These are phyloP conservation scores for Vidua macroura DNA, from an alignment of 2,113 vertebrate genomes.

Conservation along the genomic window DNA sequence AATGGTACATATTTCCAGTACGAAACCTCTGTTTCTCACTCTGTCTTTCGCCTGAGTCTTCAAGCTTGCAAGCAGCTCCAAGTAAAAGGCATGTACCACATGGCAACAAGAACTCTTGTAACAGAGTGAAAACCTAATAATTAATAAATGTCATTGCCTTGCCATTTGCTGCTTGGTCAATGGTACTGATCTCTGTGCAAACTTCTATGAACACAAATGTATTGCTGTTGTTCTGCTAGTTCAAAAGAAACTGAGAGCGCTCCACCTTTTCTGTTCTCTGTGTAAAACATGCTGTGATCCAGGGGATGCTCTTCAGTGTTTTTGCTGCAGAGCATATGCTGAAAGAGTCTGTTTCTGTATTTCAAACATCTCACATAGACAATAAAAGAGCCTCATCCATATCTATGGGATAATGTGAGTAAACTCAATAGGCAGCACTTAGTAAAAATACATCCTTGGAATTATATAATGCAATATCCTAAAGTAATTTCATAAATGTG, in stretches of 20 bases:
- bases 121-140: neutral
- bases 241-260: neutral
- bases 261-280: neutral
- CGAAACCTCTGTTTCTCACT: neutral
- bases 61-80: neutral
- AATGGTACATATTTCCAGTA: neutral
- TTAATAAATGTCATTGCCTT: neutral
- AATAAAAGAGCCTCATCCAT: neutral
- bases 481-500: neutral
- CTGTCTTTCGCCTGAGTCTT: neutral
- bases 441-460: slow-evolving; percentile 22
- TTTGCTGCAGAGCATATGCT: accelerated
- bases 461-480: neutral
- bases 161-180: neutral
- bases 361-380: neutral
- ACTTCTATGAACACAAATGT: neutral
- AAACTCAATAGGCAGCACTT: slow-evolving; percentile 16
- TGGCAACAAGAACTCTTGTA: neutral
- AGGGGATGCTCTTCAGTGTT: neutral
- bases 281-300: neutral
- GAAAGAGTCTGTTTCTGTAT: neutral
- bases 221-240: neutral
- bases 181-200: neutral
- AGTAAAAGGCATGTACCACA: neutral
- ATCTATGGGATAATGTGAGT: slow-evolving; percentile 5